These are phyloP conservation scores for Gymnocypris eckloni DNA, from an alignment of 2,797 vertebrate species.

Conservation along the genomic window DNA sequence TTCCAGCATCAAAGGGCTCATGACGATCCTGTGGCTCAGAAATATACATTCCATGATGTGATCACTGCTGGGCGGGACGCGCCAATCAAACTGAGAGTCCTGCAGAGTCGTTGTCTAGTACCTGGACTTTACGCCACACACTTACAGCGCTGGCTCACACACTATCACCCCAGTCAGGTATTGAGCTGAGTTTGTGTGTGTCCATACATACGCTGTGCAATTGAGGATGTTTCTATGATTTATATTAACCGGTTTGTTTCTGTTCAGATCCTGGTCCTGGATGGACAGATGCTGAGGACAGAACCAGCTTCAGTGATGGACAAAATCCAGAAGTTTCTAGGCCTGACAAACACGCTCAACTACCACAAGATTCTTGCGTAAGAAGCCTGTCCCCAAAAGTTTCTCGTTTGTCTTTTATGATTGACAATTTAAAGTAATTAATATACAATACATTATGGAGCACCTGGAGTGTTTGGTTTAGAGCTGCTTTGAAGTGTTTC, in stretches of 20 bases:
- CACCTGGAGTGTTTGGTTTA: slow-evolving; percentile 35
- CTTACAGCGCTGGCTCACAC: slow-evolving; percentile 93
- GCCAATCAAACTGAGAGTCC: slow-evolving; percentile 83
- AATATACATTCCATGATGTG: slow-evolving; percentile 95
- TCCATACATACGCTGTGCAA: neutral
- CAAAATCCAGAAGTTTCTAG: slow-evolving; percentile 95
- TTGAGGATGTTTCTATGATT: neutral
- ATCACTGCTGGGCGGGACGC: slow-evolving; percentile 86
- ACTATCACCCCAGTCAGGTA: slow-evolving; percentile 97
- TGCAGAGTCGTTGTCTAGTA: slow-evolving; percentile 95
- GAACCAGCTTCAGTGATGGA: slow-evolving; percentile 97
- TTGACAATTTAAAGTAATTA: slow-evolving; percentile 38
- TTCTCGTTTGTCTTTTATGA: slow-evolving; percentile 24
- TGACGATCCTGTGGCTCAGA: slow-evolving; percentile 91
- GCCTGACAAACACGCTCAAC: slow-evolving; percentile 87
- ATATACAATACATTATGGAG: slow-evolving; percentile 31
- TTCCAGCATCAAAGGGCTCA: slow-evolving; percentile 96
- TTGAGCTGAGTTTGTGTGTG: neutral
- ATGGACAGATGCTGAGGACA: slow-evolving; percentile 93
- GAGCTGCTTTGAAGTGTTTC: slow-evolving; percentile 42
- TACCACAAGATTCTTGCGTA: slow-evolving; percentile 97
- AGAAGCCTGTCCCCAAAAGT: slow-evolving; percentile 57
- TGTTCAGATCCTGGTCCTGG: slow-evolving; percentile 90
- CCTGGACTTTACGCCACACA: slow-evolving; percentile 95
- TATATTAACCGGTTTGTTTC: slow-evolving; percentile 34